phyloP scores from a whole-genome alignment of 2,113 vertebrate genomes.

The Xyliphius kryptos region DNA sequence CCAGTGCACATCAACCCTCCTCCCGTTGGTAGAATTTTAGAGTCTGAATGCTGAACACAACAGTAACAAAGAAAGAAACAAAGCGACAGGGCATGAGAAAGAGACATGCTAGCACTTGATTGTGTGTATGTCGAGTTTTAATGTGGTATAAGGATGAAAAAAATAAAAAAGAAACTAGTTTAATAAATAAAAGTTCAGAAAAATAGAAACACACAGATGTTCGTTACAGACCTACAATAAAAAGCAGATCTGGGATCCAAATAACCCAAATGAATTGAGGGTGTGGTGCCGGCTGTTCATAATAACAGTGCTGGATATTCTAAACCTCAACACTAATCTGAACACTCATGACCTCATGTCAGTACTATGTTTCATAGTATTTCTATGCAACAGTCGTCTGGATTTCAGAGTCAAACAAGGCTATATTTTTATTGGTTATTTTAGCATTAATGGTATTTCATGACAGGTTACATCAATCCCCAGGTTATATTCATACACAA shows the following conservation, averaged over 20 bases:
- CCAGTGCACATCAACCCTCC: background rate
- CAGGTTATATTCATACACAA: no score
- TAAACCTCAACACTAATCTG: constrained; percentile 13
- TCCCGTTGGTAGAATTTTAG: background rate
- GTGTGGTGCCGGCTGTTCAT: constrained; percentile 1
- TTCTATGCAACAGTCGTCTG: no score
- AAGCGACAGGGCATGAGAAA: background rate
- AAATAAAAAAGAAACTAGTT: background rate
- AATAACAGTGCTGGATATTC: constrained; percentile 7
- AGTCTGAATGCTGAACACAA: no score
- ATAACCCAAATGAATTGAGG: background rate
- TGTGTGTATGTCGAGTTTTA: no score
- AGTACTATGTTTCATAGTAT: no score
- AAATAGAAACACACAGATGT: background rate
- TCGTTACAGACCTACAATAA: background rate
- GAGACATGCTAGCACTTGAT: background rate
- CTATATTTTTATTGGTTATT: no score
- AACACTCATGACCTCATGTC: constrained; percentile 4
- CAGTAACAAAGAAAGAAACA: no score
- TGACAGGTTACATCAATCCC: no score
- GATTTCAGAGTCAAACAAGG: no score
- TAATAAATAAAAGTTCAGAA: background rate
- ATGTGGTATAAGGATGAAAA: no score
- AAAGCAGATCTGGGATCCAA: background rate
- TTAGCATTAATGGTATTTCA: no score